Evolutionary conservation across 2,797 vertebrate species (phyloP).

Genomic region (Spea hammondii): DNA sequence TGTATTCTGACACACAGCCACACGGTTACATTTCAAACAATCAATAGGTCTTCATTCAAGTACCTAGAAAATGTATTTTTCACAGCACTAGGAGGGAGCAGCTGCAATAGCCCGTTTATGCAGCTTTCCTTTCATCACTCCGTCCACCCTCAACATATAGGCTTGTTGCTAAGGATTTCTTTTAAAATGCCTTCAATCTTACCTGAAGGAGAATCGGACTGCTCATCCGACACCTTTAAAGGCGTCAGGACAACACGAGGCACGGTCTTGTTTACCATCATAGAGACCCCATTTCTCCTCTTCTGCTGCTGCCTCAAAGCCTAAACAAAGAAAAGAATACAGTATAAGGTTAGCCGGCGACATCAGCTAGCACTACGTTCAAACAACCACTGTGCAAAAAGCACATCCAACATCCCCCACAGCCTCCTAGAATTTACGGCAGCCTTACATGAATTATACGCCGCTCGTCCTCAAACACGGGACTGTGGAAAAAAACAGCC

Average conservation of each 20-base stretch:
- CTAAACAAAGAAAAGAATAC: conserved; percentile 71
- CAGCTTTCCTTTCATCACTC: conserved; percentile 13
- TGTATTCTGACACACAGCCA: conserved; percentile 15
- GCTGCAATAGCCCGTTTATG: conserved; percentile 14
- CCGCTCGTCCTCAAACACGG: conserved; percentile 59
- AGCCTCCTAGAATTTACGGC: conserved; percentile 5
- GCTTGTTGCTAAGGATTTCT: conserved; percentile 54
- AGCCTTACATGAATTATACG: conserved; percentile 16
- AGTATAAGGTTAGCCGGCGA: conserved; percentile 62
- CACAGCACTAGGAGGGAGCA: conserved; percentile 9
- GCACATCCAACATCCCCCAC: conserved; percentile 16
- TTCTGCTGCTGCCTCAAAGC: conserved; percentile 83
- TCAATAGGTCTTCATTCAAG: conserved; percentile 10
- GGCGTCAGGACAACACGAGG: conserved; percentile 82
- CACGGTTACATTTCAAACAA: background rate
- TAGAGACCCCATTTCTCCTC: conserved; percentile 82
- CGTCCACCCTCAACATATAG: conserved; percentile 51
- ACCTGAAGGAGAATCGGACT: conserved; percentile 82
- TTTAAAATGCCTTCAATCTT: conserved; percentile 55
- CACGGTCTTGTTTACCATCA: conserved; percentile 86
- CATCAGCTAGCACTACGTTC: conserved; percentile 41
- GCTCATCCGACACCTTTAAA: conserved; percentile 83
- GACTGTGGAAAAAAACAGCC: conserved; percentile 48
- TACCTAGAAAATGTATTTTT: background rate
- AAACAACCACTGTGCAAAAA: conserved; percentile 17